Conservation (phyloP, 2,888 invertebrate species). For the Nyleta sp. region DNA sequence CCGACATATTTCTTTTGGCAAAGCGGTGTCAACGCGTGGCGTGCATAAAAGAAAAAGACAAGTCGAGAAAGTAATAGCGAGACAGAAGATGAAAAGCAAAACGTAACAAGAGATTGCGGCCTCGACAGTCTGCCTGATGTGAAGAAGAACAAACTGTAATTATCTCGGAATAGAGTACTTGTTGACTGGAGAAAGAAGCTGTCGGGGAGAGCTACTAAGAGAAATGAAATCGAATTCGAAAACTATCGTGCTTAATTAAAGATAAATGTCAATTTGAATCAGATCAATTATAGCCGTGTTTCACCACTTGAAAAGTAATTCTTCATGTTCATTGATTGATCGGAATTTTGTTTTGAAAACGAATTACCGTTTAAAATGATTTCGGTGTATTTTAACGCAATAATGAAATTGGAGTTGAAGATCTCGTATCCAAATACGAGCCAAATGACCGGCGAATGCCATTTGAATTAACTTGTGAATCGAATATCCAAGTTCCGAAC, state of each 20-base stretch:
- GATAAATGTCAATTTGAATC: constrained; percentile 64
- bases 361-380: no score
- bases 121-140: constrained; percentile 26
- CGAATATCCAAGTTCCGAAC: constrained; percentile 33
- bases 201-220: background rate
- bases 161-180: constrained; percentile 59
- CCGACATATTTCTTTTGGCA: constrained; percentile 51
- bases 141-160: constrained; percentile 68
- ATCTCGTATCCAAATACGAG: constrained; percentile 10
- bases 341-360: no score
- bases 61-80: constrained; percentile 19
- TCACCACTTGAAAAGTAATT: no score
- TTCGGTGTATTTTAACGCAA: background rate
- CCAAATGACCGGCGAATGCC: constrained; percentile 15
- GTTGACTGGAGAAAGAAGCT: constrained; percentile 4
- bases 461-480: constrained; percentile 30
- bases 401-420: constrained; percentile 13
- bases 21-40: constrained; percentile 49
- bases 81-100: constrained; percentile 50
- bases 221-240: constrained; percentile 30
- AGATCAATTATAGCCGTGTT: background rate
- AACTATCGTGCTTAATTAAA: constrained; percentile 64
- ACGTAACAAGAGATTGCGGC: constrained; percentile 47
- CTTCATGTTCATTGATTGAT: no score
- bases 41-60: constrained; percentile 31